A percentile compares a stretch with the other conserved stretches of the same genome.
These are phyloP conservation scores for Parazoanthus swiftii DNA, from an alignment of 92 coral and sea anemone species.

Conservation along the genomic window DNA sequence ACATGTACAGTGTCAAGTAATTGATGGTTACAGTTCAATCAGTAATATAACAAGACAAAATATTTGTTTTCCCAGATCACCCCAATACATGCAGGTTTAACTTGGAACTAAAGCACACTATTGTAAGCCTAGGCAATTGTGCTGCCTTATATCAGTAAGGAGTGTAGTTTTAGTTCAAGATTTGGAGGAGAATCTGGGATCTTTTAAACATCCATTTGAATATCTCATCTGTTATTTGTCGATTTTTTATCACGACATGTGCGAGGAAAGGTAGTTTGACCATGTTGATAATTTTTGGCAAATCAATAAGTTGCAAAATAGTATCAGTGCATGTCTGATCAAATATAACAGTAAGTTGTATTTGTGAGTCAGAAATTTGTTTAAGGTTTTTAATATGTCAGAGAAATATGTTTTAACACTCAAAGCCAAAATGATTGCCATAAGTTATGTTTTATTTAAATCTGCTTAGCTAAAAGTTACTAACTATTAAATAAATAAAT, in stretches of 20 bases:
- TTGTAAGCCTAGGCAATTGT: background rate
- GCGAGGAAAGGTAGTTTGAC: no score
- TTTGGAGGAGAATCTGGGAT: no score
- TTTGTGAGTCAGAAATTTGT: no score
- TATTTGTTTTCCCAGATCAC: background rate
- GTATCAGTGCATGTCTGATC: no score
- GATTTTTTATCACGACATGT: no score
- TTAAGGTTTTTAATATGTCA: background rate
- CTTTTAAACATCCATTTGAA: no score
- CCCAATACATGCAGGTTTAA: background rate
- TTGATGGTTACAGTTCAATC: background rate
- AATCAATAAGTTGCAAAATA: no score
- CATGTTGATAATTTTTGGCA: no score
- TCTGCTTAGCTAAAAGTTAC: background rate
- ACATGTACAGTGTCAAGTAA: conserved; percentile 10
- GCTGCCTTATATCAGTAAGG: background rate
- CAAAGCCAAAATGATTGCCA: background rate
- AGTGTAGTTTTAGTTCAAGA: no score
- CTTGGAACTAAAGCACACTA: background rate
- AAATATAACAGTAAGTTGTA: no score
- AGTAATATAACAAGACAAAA: background rate
- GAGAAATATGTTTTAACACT: background rate
- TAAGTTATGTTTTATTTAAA: background rate
- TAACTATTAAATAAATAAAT: no score
- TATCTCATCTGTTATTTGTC: no score